Base-by-base conservation (phyloP, 2,797 vertebrate species). In the Semaprochilodus insignis region DNA sequence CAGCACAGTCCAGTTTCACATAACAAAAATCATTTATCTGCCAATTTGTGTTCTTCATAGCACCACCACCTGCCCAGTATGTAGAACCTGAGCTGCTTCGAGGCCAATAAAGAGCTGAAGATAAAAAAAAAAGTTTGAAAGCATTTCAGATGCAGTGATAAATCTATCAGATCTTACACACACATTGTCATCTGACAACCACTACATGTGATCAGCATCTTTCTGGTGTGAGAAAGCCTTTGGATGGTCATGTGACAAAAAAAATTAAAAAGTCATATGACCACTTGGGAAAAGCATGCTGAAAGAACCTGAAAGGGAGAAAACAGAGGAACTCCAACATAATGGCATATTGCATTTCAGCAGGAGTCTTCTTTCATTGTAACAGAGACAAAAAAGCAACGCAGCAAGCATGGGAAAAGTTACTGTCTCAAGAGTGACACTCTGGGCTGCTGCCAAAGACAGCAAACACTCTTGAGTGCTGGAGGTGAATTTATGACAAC, bases 301-400 rank as follows among this genome's bases (percentile, higher is more conserved):
- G 16, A 72, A 72, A 54, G 70, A 71, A 51, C 52, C 25, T 71
- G 67, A 23, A 67, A 36, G 15, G 31, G 19, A 5, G 7, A 10
- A 25, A 51, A 57, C 31, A 34, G 1, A 4, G 27, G 21, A 4
- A 16, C 17, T 48, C 54, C 34, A 81, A 34, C 7, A 16, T 21
- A 4, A 67, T 59, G 8, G 7, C n/a, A 27, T 69, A 60, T 34
- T 69, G 63, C 7, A 23, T 34, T 81, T 70, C 54, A 48, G 19
- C 48, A 51, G 23, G 71, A 73, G 71, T 52, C 51, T 13, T 57
- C 27, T 74, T 74, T 74, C 71, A 27, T n/a, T 36, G 14, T n/a
- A 57, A 31, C 16, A 54, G 59, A 51, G 59, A 34, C 8, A 67
- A 67, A 55, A 65, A 77, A 48, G 44, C 17, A 8, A 51, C 57